A percentile compares a stretch with the other conserved stretches of the same genome.
Conservation (phyloP, 2,888 invertebrate species). For the Therioaphis trifolii region DNA sequence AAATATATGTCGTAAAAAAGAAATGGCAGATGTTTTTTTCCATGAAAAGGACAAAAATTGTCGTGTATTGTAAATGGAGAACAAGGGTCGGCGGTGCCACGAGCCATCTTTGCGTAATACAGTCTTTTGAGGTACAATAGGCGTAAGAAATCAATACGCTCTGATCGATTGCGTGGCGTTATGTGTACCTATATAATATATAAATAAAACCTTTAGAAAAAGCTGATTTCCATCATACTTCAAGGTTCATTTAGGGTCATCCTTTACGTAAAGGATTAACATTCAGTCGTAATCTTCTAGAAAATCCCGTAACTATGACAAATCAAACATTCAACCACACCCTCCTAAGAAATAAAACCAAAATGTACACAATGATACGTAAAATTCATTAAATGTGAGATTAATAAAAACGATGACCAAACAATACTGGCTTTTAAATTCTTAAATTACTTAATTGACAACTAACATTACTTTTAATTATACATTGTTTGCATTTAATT, state of each 20-base stretch:
- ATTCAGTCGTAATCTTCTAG: not conserved
- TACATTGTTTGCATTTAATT: too few species aligned
- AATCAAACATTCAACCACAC: not conserved
- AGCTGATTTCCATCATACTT: conserved; percentile 6
- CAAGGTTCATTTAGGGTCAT: not conserved
- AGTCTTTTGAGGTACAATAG: not conserved
- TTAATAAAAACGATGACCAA: too few species aligned
- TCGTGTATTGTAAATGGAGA: conserved; percentile 19
- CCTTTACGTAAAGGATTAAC: conserved; percentile 21
- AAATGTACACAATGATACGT: too few species aligned
- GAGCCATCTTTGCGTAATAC: conserved; percentile 50
- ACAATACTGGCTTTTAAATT: too few species aligned
- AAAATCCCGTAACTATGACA: not conserved
- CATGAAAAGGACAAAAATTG: conserved; percentile 45
- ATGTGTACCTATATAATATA: too few species aligned
- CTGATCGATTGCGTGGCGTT: conserved; percentile 6
- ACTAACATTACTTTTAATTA: too few species aligned
- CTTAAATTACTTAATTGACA: too few species aligned
- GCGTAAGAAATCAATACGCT: conserved; percentile 15
- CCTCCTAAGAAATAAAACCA: too few species aligned
- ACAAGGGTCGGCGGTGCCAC: conserved; percentile 23
- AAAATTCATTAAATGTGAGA: too few species aligned
- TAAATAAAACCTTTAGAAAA: not conserved
- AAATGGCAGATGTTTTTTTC: conserved; percentile 54
- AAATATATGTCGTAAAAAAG: conserved; percentile 19